Evolutionary conservation across 2,797 vertebrate genomes (phyloP).

Genomic region (Myotis findleyi): DNA sequence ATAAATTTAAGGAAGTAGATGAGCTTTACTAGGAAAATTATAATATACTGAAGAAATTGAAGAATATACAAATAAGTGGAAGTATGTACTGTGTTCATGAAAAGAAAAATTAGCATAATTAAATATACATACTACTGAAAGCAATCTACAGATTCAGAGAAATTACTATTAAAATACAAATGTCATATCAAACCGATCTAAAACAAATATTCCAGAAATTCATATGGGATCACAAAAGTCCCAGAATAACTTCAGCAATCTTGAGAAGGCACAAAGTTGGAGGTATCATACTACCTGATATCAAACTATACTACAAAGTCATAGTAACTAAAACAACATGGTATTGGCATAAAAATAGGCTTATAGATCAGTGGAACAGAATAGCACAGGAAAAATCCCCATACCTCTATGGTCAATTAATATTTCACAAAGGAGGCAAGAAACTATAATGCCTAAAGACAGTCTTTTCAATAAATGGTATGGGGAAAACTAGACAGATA

Average conservation of each 20-base stretch:
- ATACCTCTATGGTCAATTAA: background rate
- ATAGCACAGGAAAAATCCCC: background rate
- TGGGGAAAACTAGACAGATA: background rate
- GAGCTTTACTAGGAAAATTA: too few relatives aligned
- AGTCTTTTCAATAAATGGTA: background rate
- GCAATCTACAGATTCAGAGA: too few relatives aligned
- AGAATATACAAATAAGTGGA: background rate
- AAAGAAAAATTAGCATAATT: too few relatives aligned
- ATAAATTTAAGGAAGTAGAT: background rate
- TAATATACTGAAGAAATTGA: too few relatives aligned
- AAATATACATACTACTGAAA: too few relatives aligned
- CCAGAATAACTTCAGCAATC: background rate
- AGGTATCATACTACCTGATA: background rate
- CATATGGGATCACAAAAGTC: background rate
- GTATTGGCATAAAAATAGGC: background rate
- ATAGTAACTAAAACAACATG: background rate
- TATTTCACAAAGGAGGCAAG: background rate
- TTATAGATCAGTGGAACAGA: background rate
- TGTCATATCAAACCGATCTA: too few relatives aligned
- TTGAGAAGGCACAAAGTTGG: background rate
- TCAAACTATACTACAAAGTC: background rate
- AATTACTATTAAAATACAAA: too few relatives aligned
- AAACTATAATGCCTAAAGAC: background rate
- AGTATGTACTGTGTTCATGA: background rate
- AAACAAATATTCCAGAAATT: too few relatives aligned